A percentile compares a stretch with the other conserved stretches of the same genome.
phyloP scores from a whole-genome alignment of 2,113 vertebrate genomes.

The Dicerorhinus sumatrensis region DNA sequence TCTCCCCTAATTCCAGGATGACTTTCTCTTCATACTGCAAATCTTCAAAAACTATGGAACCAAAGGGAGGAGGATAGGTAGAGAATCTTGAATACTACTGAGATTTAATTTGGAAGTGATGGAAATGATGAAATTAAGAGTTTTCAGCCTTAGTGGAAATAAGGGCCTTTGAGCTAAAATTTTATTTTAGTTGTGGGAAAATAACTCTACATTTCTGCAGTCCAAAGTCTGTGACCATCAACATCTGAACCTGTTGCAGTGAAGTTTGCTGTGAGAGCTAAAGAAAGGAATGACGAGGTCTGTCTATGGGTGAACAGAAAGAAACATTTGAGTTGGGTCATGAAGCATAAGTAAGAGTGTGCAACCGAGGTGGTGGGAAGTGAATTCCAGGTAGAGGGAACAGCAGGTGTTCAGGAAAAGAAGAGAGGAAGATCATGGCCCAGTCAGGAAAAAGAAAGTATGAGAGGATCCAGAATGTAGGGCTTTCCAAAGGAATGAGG shows the following conservation, averaged over 20 bases:
- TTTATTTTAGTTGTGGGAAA: neutral
- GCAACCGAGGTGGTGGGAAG: too few relatives aligned
- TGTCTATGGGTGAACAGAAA: neutral
- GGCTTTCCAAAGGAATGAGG: neutral
- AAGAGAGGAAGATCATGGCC: fast-evolving
- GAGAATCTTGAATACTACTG: neutral
- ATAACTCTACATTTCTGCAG: neutral
- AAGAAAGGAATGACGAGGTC: neutral
- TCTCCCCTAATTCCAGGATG: neutral
- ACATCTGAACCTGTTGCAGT: neutral
- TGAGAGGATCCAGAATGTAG: fast-evolving
- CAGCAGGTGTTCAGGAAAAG: neutral
- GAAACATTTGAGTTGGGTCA: neutral
- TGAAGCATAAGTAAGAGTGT: neutral
- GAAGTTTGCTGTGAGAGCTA: neutral
- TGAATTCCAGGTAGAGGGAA: neutral
- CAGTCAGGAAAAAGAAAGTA: neutral
- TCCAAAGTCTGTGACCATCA: neutral
- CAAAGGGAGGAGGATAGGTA: neutral
- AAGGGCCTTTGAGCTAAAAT: neutral
- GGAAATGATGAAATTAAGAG: neutral
- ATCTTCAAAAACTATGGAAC: neutral
- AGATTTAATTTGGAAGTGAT: neutral
- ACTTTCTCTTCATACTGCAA: neutral
- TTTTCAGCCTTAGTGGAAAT: neutral